Conservation (phyloP, 1,140 invertebrate species). For the Mya arenaria region DNA sequence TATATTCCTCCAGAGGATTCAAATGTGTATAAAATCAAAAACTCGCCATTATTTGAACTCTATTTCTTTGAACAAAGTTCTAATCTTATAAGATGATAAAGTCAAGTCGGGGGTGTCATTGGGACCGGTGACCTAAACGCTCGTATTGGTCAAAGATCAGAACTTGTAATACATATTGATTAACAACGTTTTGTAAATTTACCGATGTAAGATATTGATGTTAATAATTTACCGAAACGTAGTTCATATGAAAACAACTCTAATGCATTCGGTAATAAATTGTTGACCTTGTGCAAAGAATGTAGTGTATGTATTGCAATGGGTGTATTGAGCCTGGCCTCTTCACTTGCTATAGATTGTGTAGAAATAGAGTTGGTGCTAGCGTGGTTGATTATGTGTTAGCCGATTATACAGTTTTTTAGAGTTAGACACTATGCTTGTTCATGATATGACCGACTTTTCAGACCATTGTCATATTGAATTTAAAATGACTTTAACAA, state of each 20-base stretch:
- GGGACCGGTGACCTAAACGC: background rate
- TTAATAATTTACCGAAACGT: background rate
- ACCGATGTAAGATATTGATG: background rate
- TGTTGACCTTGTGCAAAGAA: background rate
- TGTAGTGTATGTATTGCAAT: background rate
- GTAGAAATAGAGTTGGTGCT: background rate
- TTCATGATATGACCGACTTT: background rate
- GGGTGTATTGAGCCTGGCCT: background rate
- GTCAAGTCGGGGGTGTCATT: background rate
- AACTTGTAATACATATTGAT: background rate
- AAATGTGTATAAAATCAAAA: background rate
- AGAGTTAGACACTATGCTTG: background rate
- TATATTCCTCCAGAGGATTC: background rate
- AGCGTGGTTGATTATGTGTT: background rate
- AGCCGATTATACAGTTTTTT: background rate
- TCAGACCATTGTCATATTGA: background rate
- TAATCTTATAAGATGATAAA: background rate
- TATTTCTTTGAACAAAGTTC: background rate
- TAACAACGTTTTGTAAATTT: background rate
- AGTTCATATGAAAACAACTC: background rate
- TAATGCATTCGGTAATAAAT: background rate
- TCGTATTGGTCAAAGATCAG: background rate
- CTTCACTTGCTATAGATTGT: background rate
- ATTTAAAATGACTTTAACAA: background rate
- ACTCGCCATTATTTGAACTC: background rate